phyloP scores from a whole-genome alignment of 2,888 invertebrate species.

The Drosophila mercatorum region DNA sequence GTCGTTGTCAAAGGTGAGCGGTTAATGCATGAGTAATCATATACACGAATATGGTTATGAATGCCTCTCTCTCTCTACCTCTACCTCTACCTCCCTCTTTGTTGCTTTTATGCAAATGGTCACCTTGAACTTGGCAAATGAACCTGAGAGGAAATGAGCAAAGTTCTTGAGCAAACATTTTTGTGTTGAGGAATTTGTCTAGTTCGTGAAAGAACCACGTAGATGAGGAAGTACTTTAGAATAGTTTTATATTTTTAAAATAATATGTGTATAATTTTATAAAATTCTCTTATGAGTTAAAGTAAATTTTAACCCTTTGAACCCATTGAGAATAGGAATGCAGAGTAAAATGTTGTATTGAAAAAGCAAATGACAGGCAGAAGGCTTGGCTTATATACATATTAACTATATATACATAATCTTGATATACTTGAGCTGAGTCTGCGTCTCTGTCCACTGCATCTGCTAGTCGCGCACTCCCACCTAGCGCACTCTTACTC shows the following conservation, averaged over 20 bases:
- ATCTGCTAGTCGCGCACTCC: neutral
- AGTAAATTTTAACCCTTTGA: neutral
- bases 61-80: constrained; percentile 11
- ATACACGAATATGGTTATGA: constrained; percentile 44
- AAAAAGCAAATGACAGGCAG: no score
- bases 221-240: neutral
- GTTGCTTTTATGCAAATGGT: constrained; percentile 59
- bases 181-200: neutral
- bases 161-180: constrained; percentile 43
- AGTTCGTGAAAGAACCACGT: neutral
- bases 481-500: neutral
- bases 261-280: neutral
- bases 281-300: neutral
- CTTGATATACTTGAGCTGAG: no score
- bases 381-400: no score
- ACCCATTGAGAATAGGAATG: neutral
- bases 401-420: neutral
- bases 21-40: constrained; percentile 67
- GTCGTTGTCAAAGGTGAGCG: constrained; percentile 69
- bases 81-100: neutral
- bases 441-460: neutral
- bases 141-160: constrained; percentile 50
- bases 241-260: neutral
- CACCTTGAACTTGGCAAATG: constrained; percentile 73
- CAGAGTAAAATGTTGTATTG: neutral